phyloP scores from a whole-genome alignment of 2,113 vertebrate species.

The Caretta caretta region DNA sequence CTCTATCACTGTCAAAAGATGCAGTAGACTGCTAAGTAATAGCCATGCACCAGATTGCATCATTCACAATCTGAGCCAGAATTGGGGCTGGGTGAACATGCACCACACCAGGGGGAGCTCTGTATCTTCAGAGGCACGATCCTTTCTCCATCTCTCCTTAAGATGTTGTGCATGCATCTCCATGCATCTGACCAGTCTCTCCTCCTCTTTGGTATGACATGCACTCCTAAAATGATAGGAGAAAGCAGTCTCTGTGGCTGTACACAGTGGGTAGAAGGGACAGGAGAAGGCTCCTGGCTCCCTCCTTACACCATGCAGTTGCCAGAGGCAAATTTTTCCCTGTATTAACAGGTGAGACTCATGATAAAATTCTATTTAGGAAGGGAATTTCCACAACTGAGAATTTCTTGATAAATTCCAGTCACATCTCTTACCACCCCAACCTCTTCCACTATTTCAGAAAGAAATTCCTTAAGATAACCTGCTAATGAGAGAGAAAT shows the following conservation, averaged over 20 bases:
- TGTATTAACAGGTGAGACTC: not conserved
- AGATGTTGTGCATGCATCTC: not conserved
- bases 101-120: not conserved
- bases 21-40: not conserved
- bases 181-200: not conserved
- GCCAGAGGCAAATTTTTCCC: not conserved
- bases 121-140: not conserved
- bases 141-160: not conserved
- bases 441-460: not conserved
- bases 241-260: constrained; percentile 2
- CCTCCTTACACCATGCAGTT: not conserved
- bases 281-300: not conserved
- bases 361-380: not conserved
- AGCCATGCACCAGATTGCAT: not conserved
- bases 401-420: not conserved
- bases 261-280: constrained; percentile 11
- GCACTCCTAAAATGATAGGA: not conserved
- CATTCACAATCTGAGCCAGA: not conserved
- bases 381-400: not conserved
- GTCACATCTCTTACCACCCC: not conserved
- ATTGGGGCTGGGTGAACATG: not conserved
- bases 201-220: not conserved
- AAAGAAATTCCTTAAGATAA: not conserved
- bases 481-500: not conserved
- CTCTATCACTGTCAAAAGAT: not conserved